These are phyloP conservation scores for Xiphorhynchus elegans DNA, from an alignment of 2,113 vertebrate species.

Conservation along the genomic window DNA sequence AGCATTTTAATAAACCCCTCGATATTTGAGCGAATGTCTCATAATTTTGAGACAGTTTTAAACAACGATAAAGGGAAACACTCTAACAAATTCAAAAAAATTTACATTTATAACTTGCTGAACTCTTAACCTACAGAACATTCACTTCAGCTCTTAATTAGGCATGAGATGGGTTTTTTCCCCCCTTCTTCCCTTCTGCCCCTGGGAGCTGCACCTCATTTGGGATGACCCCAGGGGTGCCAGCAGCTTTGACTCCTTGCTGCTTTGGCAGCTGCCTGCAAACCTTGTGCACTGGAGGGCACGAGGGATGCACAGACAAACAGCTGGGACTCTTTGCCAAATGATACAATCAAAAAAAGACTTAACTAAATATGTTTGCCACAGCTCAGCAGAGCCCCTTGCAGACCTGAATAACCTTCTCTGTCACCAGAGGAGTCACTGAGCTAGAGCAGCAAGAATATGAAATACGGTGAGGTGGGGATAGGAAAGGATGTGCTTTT, in stretches of 20 bases:
- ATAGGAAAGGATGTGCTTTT: background rate
- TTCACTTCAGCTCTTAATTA: background rate
- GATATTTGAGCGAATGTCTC: background rate
- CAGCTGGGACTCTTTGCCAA: background rate
- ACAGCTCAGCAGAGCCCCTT: background rate
- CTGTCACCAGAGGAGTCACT: background rate
- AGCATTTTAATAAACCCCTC: background rate
- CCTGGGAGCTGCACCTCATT: background rate
- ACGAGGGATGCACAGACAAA: background rate
- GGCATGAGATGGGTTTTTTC: background rate
- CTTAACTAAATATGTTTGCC: background rate
- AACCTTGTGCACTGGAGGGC: background rate
- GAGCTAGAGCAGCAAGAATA: background rate
- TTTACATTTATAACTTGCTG: background rate
- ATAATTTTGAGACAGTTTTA: background rate
- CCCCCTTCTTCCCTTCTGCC: background rate
- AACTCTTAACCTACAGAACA: background rate
- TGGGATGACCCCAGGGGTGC: background rate
- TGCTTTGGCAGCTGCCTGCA: background rate
- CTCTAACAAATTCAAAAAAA: background rate
- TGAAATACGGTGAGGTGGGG: background rate
- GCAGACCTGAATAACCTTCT: conserved; percentile 5
- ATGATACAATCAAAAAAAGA: background rate
- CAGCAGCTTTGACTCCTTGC: background rate
- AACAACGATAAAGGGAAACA: background rate